phyloP scores from a whole-genome alignment of 2,797 vertebrate genomes.

The Selene dorsalis region DNA sequence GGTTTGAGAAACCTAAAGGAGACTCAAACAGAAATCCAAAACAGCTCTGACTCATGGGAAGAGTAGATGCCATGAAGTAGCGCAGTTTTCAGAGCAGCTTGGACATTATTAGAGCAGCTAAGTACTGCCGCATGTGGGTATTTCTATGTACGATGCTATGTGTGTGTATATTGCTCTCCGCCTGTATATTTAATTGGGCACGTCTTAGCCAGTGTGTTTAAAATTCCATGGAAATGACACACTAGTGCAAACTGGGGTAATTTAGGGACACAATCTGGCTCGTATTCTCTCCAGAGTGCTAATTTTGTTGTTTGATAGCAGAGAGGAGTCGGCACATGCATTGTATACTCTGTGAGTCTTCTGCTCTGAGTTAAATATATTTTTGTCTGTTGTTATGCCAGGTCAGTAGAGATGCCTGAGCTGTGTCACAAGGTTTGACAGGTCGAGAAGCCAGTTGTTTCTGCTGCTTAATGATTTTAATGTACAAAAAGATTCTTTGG shows the following conservation, averaged over 20 bases:
- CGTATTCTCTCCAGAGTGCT: slow-evolving; percentile 49
- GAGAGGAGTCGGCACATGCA: slow-evolving; percentile 14
- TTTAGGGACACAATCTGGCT: slow-evolving; percentile 73
- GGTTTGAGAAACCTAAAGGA: slow-evolving; percentile 18
- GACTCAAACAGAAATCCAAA: slow-evolving; percentile 24
- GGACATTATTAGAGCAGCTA: slow-evolving; percentile 58
- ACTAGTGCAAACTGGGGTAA: slow-evolving; percentile 69
- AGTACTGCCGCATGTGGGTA: slow-evolving; percentile 49
- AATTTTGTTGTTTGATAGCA: slow-evolving; percentile 60
- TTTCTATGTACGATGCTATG: slow-evolving; percentile 37
- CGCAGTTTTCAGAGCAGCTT: slow-evolving; percentile 39
- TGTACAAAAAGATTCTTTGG: slow-evolving; percentile 26
- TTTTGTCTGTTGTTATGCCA: slow-evolving; percentile 47
- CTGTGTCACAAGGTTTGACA: slow-evolving; percentile 44
- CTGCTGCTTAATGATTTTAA: slow-evolving; percentile 22
- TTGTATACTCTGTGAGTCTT: slow-evolving; percentile 12
- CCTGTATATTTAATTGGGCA: slow-evolving; percentile 75
- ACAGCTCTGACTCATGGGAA: slow-evolving; percentile 46
- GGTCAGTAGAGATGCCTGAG: slow-evolving; percentile 43
- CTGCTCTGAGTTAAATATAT: slow-evolving; percentile 27
- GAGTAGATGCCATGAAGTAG: slow-evolving; percentile 44
- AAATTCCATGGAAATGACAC: slow-evolving; percentile 79
- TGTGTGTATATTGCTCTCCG: slow-evolving; percentile 50
- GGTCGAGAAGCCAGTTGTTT: slow-evolving; percentile 31
- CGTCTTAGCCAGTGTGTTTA: slow-evolving; percentile 76